A percentile compares a stretch with the other conserved stretches of the same genome.
These are phyloP conservation scores for Philaenus spumarius DNA, from an alignment of 1,140 invertebrate species.

Conservation along the genomic window DNA sequence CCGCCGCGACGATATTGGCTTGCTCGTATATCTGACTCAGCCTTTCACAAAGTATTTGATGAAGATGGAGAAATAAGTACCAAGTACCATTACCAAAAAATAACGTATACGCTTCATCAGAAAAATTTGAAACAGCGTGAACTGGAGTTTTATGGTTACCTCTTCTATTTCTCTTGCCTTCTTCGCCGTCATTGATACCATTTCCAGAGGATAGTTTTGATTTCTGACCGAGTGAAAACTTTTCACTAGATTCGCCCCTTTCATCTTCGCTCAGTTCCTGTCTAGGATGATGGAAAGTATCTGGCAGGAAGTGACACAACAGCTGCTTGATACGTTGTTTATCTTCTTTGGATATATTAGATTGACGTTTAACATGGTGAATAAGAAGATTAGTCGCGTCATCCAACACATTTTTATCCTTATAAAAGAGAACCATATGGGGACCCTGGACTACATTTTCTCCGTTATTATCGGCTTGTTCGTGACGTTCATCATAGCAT, in stretches of 20 bases:
- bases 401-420: slow-evolving; percentile 79
- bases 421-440: slow-evolving; percentile 69
- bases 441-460: slow-evolving; percentile 51
- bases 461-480: slow-evolving; percentile 59
- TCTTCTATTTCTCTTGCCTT: neutral
- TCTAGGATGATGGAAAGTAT: slow-evolving; percentile 86
- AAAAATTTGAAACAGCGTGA: no score
- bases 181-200: neutral
- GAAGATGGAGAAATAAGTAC: slow-evolving; percentile 92
- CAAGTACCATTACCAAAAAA: slow-evolving; percentile 87
- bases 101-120: slow-evolving; percentile 67
- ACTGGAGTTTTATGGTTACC: no score
- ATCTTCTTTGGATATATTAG: slow-evolving; percentile 93
- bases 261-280: slow-evolving; percentile 95
- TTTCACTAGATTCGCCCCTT: slow-evolving; percentile 51
- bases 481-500: slow-evolving; percentile 83
- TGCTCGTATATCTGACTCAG: slow-evolving; percentile 73
- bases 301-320: slow-evolving; percentile 86
- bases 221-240: slow-evolving; percentile 25
- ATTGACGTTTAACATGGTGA: slow-evolving; percentile 95
- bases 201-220: slow-evolving; percentile 9
- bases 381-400: slow-evolving; percentile 94
- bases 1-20: slow-evolving; percentile 60
- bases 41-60: slow-evolving; percentile 90
- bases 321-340: slow-evolving; percentile 92